These are phyloP conservation scores for Opisthocomus hoazin DNA, from an alignment of 2,113 vertebrate species.

Conservation along the genomic window DNA sequence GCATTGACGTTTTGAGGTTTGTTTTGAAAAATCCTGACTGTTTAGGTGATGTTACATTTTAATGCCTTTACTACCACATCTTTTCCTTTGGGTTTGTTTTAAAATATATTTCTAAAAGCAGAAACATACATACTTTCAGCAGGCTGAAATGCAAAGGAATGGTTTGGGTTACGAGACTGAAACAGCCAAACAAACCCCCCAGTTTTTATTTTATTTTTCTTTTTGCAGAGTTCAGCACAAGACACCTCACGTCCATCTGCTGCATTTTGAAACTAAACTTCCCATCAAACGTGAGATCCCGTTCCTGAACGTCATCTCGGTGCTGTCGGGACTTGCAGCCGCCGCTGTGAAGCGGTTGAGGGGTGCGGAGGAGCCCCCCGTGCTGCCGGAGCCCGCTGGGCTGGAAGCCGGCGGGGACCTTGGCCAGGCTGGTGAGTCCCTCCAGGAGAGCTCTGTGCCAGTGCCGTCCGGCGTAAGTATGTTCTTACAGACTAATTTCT, in stretches of 20 bases:
- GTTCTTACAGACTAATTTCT: neutral
- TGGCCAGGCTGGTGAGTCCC: neutral
- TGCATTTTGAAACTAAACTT: neutral
- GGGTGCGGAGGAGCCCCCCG: neutral
- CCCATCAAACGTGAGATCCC: neutral
- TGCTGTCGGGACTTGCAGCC: accelerated
- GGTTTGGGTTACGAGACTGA: neutral
- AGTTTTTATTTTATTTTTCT: no score
- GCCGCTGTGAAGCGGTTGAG: accelerated
- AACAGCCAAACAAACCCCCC: neutral
- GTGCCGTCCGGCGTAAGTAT: accelerated
- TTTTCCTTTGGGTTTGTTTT: neutral
- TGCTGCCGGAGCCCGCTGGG: neutral
- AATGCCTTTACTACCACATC: accelerated
- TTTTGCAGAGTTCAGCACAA: neutral
- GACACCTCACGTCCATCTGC: neutral
- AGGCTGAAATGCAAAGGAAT: neutral
- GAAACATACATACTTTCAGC: neutral
- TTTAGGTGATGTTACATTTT: neutral
- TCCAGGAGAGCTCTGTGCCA: neutral
- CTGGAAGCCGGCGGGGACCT: neutral
- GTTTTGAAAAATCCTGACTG: neutral
- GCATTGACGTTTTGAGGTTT: neutral
- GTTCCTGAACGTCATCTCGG: neutral
- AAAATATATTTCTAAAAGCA: neutral